Base-by-base conservation (phyloP, 2,113 vertebrate species). In the Colossoma macropomum region DNA sequence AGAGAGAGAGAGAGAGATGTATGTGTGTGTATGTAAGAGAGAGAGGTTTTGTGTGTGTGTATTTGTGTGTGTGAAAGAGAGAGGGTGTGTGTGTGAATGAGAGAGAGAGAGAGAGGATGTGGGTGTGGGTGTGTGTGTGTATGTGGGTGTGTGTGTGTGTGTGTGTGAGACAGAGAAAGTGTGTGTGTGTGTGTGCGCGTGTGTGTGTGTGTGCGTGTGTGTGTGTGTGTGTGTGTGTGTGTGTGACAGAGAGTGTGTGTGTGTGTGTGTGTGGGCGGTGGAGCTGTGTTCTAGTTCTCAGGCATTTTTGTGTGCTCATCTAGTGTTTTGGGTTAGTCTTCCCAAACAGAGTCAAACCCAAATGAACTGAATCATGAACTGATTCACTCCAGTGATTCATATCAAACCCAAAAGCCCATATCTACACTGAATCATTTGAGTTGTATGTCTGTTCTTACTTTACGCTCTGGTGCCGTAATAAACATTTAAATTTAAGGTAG, bases 301-400 rank as follows among this genome's bases (percentile, higher is more conserved):
- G 73, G 50, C 41, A 34, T 34, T 80, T 84, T 72, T 72, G 21
- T 62, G 54, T 71, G 84, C 73, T 75, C 77, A 81, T 82, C 45
- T 75, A 45, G 80, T 82, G 80, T 75, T 73, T 82, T 60, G 54
- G 60, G 79, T 62, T 41, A 30, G 28, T 74, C n/a, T n/a, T 69
- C 52, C 38, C 28, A 65, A 74, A 59, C 77, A 80, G 50, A 56
- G 45, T 80, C 50, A 70, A 70, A 76, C 41, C 21, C 25, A 56
- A 77, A 74, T 41, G 45, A 72, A 41, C 68, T 27, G 28, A 63
- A 60, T 28, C 16, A 0, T 38, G 7, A 8, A 32, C 23, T 34
- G 32, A 65, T 62, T 62, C 59, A 62, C 23, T 11, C 6, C 19
- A 62, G 5, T 63, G 60, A 27, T 62, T 25, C 21, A 65, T 21